Evolutionary conservation across 92 coral and sea anemone genomes (phyloP), one percentile per base, ranked within the genome.

Genomic region (Desmophyllum pertusum): DNA sequence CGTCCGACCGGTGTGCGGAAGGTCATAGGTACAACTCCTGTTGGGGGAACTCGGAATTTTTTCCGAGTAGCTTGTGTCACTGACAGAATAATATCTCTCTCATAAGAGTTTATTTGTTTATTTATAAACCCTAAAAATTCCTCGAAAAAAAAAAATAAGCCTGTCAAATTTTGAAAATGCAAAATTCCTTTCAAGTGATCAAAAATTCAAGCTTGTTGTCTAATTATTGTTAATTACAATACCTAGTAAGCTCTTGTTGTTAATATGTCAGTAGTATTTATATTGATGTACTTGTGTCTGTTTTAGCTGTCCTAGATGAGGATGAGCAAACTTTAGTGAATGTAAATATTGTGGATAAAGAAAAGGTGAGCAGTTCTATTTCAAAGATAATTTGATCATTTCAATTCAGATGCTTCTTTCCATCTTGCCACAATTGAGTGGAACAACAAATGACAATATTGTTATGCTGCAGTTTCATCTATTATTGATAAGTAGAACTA

Each of bases 281-380:
- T 45, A 2, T 30, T 41, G 57, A 46, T 72, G 2, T 19, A 64
- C 39, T 27, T 52, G 23, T 35, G 27, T 62, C 38, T 17, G 27
- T 50, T 75, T 31, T 50, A 96, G 99, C 93, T 89, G 92, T 96
- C 55, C 93, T 96, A 36, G 94, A 88, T 81, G 95, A 89, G 13
- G 95, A 95, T 29, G 96, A 88, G 11, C 98, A 96, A 40, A 85
- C 95, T n/a, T 67, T 96, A 33, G 38, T 92, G 31, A 96, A 96
- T 89, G 91, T 94, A 27, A 96, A 96, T 80, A 90, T 92, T 69
- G 85, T 84, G 73, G 99, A 94, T 72, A 90, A 78, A 71, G 99
- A 96, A 83, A 96, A 93, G 98, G 99, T 96, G 37, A 78, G 83
- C n/a, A n/a, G n/a, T 7, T 55, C 6, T 19, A 13, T 27, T 67